Evolutionary conservation across 2,888 invertebrate species (phyloP), one percentile per base, ranked within the genome.

Genomic region (Petrophora chlorosata): DNA sequence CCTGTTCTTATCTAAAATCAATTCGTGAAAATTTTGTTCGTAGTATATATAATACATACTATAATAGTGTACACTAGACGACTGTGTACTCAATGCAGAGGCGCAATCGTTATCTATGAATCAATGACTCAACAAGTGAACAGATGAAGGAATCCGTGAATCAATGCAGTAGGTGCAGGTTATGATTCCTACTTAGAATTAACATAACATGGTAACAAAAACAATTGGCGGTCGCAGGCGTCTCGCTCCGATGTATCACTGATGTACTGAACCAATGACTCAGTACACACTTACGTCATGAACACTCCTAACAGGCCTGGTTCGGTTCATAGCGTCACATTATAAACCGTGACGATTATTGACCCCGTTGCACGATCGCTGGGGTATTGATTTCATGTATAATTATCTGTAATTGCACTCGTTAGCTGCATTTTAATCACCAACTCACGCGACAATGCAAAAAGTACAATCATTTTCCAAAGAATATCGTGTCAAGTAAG

Each of bases 261-360:
- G 68, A 73, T 85, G 36, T 45, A 23, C 0, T 26, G 12, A 25
- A 13, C 23, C 61, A 69, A 72, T 87, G 85, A 85, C 66, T 86
- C 84, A 84, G 73, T 62, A 53, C 17, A 4, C 3, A 60, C 65
- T 74, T 72, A 68, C 76, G 80, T 82, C 78, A 83, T 61, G 65
- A 45, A 34, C 35, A 32, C 44, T 53, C 58, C 65, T 65, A 68
- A 67, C 69, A 61, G 68, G 72, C 73, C 72, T 69, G 64, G 50
- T 53, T 59, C 58, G 60, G 59, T 59, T 64, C 63, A 64, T 61
- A 63, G 63, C 63, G 53, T 56, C 59, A 58, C 49, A 62, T 62
- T 63, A 63, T 56, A 63, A 59, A 50, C 61, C 65, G 67, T 67
- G 73, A 73, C 70, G 77, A 69, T 68, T 77, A 65, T 70, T 77